A percentile compares a stretch with the other conserved stretches of the same genome.
Conservation (phyloP, 2,888 invertebrate genomes). For the Tetragnatha montana region DNA sequence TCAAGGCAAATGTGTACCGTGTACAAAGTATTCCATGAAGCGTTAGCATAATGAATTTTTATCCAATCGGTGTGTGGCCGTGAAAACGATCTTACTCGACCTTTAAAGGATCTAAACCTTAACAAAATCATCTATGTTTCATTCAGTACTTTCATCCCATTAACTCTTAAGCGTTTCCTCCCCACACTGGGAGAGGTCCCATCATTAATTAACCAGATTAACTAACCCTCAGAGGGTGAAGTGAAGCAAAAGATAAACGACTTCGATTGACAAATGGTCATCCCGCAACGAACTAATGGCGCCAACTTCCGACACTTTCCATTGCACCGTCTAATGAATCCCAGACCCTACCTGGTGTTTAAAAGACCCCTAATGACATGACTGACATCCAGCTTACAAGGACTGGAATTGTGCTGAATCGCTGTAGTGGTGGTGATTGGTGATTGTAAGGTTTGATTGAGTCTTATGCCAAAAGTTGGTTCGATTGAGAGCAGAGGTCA, state of each 20-base stretch:
- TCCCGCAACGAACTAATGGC: background rate
- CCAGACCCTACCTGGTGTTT: background rate
- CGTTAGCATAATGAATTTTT: too few species aligned
- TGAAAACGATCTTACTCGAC: too few species aligned
- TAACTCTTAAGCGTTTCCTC: too few species aligned
- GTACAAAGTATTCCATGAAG: too few species aligned
- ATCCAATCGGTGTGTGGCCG: too few species aligned
- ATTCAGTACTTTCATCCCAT: too few species aligned
- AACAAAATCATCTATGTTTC: too few species aligned
- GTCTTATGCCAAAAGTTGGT: background rate
- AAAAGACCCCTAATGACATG: background rate
- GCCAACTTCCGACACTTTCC: background rate
- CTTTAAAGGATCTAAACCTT: too few species aligned
- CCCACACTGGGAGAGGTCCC: background rate
- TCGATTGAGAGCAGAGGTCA: too few species aligned
- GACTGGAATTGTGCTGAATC: background rate
- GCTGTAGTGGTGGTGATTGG: background rate
- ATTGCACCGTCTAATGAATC: background rate
- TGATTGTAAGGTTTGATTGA: background rate
- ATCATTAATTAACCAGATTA: background rate
- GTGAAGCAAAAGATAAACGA: constrained; percentile 12
- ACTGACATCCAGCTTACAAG: background rate
- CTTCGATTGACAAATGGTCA: constrained; percentile 7
- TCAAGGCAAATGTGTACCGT: too few species aligned
- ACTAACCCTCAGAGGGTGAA: background rate